Conservation (phyloP, 2,113 vertebrate species). For the Nothobranchius furzeri region DNA sequence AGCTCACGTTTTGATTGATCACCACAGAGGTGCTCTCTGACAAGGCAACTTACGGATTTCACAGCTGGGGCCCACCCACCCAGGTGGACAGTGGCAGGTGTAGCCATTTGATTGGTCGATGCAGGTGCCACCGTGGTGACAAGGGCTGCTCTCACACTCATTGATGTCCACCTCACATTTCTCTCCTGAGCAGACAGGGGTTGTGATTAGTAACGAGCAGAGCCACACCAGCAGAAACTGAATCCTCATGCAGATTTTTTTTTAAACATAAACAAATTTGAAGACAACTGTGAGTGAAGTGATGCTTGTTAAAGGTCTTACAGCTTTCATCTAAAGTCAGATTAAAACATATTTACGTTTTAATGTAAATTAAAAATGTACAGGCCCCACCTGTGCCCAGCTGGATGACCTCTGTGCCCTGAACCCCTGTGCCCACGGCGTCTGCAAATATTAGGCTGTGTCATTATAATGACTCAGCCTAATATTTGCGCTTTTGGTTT, state of each 20-base stretch:
- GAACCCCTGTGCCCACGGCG: constrained; percentile 93
- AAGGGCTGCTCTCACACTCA: constrained; percentile 94
- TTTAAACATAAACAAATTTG: too few relatives aligned
- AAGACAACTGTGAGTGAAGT: too few relatives aligned
- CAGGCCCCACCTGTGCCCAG: constrained; percentile 88
- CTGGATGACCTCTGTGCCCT: constrained; percentile 96
- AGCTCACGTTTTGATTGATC: constrained; percentile 13
- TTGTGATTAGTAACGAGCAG: constrained; percentile 1
- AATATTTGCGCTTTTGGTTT: too few relatives aligned
- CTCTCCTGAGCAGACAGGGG: constrained; percentile 80
- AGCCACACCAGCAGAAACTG: background rate
- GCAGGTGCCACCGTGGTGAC: constrained; percentile 92
- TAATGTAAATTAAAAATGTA: constrained; percentile 43
- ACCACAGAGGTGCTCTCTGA: constrained; percentile 1
- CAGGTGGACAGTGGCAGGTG: constrained; percentile 90
- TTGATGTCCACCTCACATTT: constrained; percentile 92
- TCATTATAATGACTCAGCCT: too few relatives aligned
- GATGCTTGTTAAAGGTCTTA: too few relatives aligned
- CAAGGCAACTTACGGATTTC: constrained; percentile 91
- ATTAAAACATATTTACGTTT: too few relatives aligned
- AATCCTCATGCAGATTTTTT: too few relatives aligned
- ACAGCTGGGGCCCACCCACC: constrained; percentile 96
- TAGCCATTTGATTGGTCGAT: constrained; percentile 92
- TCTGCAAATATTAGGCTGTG: constrained; percentile 67
- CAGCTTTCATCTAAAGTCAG: too few relatives aligned